Base-by-base conservation (phyloP, 1,140 invertebrate genomes). In the Euwallacea similis region DNA sequence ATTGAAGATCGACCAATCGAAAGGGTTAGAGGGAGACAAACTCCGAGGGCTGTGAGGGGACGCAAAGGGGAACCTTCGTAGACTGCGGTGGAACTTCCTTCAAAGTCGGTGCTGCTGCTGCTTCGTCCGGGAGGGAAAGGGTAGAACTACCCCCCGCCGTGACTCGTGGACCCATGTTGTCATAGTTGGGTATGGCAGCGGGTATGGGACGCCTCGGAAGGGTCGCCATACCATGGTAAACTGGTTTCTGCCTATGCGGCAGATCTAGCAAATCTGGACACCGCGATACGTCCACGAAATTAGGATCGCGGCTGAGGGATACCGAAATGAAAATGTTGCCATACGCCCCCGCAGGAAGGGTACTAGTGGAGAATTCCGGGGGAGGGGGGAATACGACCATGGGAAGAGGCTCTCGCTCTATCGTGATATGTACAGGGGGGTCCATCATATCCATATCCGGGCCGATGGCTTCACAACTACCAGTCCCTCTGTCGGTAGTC, bases 131-230 rank as follows among this genome's bases (percentile, higher is more conserved):
- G 70, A 95, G 81, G 11, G 92, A 93, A 72, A 93, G 87, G 1
- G 89, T 92, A 9, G 93, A 95, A 76, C 87, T 88, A 42, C 93
- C 93, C 73, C 91, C 92, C 2, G 92, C 93, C 7, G 93, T 95
- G 9, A 94, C 91, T 75, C 93, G 85, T 41, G 92, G 91, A 0
- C 94, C 94, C 89, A 96, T 92, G 79, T 94, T 94, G 81, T 96
- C 94, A 80, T 95, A 95, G 65, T 76, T 78, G 44, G 79, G 76
- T 44, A 59, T 43, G 13, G 69, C 75, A 44, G 54, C 59, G 16
- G 67, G 75, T 43, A 62, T 72, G 7, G 78, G 79, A 70, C 84
- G 76, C 66, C 84, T 78, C 2, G 85, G 83, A 67, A 85, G 73
- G 16, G 83, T 79, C 56, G 82, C 78, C 80, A 81, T 84, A 56